Evolutionary conservation across 2,113 vertebrate genomes (phyloP).

Genomic region (Platysternon megacephalum): DNA sequence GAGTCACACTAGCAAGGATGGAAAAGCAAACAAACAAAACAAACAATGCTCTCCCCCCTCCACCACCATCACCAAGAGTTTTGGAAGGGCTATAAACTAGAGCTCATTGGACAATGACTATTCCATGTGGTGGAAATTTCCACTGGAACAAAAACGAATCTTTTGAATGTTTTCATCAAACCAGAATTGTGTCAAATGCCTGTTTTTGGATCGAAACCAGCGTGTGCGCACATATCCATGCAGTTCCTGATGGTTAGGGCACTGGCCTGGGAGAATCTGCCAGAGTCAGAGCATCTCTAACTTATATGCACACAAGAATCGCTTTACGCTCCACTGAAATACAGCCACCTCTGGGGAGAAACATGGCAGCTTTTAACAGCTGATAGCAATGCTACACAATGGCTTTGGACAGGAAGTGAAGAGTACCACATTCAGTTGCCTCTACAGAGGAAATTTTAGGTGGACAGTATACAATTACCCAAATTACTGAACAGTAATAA

Average conservation of each 20-base stretch:
- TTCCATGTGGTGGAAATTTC: background rate
- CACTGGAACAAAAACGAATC: background rate
- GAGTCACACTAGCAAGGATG: background rate
- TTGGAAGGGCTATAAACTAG: background rate
- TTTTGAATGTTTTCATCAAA: background rate
- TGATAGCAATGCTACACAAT: background rate
- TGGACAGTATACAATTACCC: background rate
- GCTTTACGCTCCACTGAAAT: background rate
- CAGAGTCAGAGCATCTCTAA: background rate
- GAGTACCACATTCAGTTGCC: rapidly evolving
- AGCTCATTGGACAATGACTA: background rate
- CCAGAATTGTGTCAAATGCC: background rate
- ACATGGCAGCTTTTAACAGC: background rate
- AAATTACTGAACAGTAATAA: background rate
- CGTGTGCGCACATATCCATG: background rate
- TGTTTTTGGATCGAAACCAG: background rate
- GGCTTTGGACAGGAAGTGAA: background rate
- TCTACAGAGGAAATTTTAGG: background rate
- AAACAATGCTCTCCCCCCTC: background rate
- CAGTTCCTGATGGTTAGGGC: background rate
- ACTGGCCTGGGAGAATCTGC: background rate
- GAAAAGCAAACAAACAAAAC: background rate
- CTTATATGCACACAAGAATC: background rate
- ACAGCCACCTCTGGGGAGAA: background rate
- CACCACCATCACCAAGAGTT: background rate